Percentiles rank a stretch among this genome's conserved stretches.
Conservation (phyloP, 2,113 vertebrate genomes). For the Lagopus muta region DNA sequence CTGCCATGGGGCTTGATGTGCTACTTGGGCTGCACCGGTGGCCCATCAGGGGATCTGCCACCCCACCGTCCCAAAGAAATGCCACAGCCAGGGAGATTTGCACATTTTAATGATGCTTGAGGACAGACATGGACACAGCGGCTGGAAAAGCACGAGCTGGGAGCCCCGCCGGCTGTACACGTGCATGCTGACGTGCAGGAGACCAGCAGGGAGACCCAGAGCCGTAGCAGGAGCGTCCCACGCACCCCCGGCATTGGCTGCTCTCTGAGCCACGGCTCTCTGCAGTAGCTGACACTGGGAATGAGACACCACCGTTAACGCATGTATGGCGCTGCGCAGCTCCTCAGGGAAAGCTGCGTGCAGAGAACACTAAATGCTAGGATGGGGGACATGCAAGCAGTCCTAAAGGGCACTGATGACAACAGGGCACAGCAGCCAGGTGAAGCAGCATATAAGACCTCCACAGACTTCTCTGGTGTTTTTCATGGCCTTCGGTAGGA, state of each 20-base stretch:
- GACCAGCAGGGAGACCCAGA: background rate
- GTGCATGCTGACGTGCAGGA: background rate
- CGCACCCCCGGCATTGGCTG: background rate
- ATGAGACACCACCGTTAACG: background rate
- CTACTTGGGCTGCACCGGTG: too few relatives aligned
- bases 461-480: fast-evolving
- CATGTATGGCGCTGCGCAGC: background rate
- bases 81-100: background rate
- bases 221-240: background rate
- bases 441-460: background rate
- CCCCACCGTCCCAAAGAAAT: background rate
- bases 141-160: background rate
- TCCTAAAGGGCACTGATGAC: background rate
- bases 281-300: background rate
- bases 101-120: background rate
- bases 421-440: background rate
- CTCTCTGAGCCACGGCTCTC: background rate
- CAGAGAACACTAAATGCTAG: slow-evolving; percentile 10
- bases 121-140: background rate
- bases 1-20: background rate
- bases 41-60: background rate
- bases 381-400: slow-evolving; percentile 25
- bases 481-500: background rate
- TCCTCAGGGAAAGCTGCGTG: background rate
- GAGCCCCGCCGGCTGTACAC: background rate